These are phyloP conservation scores for Stichodactyla mertensii DNA, from an alignment of 64 coral and sea anemone species.

Conservation along the genomic window DNA sequence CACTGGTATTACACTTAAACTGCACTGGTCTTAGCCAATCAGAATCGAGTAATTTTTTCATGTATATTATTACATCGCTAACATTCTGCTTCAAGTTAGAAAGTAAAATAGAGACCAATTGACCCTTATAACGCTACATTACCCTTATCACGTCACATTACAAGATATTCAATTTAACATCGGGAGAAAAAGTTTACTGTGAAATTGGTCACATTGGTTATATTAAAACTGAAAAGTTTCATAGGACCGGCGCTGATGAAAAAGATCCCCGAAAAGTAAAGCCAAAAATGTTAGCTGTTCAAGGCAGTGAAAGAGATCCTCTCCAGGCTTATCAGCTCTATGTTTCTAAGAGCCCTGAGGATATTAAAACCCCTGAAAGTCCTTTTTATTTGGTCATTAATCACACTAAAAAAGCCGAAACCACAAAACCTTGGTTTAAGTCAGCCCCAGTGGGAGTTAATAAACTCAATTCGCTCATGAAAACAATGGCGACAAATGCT, in stretches of 20 bases:
- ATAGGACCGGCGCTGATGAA: conserved; percentile 6
- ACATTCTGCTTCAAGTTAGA: conserved; percentile 31
- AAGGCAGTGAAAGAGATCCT: conserved; percentile 29
- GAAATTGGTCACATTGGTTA: too few relatives aligned
- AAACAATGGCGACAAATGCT: too few relatives aligned
- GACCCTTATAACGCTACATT: too few relatives aligned
- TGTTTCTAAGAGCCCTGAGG: conserved; percentile 36
- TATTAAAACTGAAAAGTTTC: too few relatives aligned
- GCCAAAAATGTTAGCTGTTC: conserved; percentile 31
- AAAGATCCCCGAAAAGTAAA: conserved; percentile 34
- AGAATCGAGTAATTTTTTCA: too few relatives aligned
- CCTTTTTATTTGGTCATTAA: conserved; percentile 53
- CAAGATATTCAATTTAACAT: too few relatives aligned
- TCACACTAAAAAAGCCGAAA: conserved; percentile 35
- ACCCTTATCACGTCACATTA: too few relatives aligned
- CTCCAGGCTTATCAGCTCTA: not conserved
- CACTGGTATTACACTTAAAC: too few relatives aligned
- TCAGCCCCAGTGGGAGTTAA: conserved; percentile 46
- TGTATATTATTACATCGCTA: conserved; percentile 22
- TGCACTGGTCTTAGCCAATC: too few relatives aligned
- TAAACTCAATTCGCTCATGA: conserved; percentile 31
- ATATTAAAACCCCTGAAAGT: conserved; percentile 8
- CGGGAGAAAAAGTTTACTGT: too few relatives aligned
- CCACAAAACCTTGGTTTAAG: conserved; percentile 50
- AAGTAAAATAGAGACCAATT: not conserved